phyloP scores from a whole-genome alignment of 2,797 vertebrate species.

The Mastacembelus armatus region DNA sequence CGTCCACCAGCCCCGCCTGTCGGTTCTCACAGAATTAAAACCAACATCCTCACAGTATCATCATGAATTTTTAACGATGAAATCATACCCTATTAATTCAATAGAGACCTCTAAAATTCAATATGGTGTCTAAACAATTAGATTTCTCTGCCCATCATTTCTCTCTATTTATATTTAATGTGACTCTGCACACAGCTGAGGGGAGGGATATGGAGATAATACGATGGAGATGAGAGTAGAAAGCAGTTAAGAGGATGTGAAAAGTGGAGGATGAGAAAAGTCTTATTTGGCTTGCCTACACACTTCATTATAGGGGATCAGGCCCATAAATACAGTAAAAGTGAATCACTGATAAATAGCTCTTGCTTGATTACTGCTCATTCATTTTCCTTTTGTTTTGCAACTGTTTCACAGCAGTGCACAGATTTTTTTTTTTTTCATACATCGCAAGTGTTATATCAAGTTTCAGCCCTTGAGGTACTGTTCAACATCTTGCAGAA shows the following conservation, averaged over 20 bases:
- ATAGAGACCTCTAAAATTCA: slow-evolving; percentile 79
- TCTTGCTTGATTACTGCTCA: slow-evolving; percentile 25
- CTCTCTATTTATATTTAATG: slow-evolving; percentile 82
- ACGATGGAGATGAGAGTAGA: slow-evolving; percentile 19
- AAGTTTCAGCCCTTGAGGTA: slow-evolving; percentile 20
- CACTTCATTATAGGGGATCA: slow-evolving; percentile 38
- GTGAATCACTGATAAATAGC: slow-evolving; percentile 34
- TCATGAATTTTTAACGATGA: slow-evolving; percentile 79
- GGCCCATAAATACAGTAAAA: slow-evolving; percentile 32
- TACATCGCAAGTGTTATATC: slow-evolving; percentile 22
- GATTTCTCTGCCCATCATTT: slow-evolving; percentile 78
- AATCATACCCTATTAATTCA: slow-evolving; percentile 80
- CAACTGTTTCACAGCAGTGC: slow-evolving; percentile 5
- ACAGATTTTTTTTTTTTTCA: background rate
- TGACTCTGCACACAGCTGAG: slow-evolving; percentile 60
- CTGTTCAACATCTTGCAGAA: slow-evolving; percentile 36
- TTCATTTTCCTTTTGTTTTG: slow-evolving; percentile 23
- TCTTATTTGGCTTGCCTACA: slow-evolving; percentile 38
- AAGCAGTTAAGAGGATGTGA: slow-evolving; percentile 40
- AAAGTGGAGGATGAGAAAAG: slow-evolving; percentile 33
- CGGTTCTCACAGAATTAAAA: slow-evolving; percentile 66
- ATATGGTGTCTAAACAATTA: slow-evolving; percentile 83
- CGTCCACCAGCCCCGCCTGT: slow-evolving; percentile 18
- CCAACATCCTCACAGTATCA: slow-evolving; percentile 70
- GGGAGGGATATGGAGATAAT: slow-evolving; percentile 46